Base-by-base conservation (phyloP, 2,113 vertebrate species). In the Myrmecophaga tridactyla region DNA sequence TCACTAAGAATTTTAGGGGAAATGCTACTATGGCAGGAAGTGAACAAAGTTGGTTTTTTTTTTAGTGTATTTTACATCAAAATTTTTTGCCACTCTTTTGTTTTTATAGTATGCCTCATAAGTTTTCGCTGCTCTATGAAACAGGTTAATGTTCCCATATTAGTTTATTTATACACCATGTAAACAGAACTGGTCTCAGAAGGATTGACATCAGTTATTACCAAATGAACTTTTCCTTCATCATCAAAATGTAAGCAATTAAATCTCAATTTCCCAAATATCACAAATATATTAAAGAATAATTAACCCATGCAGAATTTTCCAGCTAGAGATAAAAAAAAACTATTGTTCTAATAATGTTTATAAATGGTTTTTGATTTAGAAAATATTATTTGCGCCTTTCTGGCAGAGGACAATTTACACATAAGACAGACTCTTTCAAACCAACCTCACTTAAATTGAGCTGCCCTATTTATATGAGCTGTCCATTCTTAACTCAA, bases 131-230 rank as follows among this genome's bases (percentile, higher is more conserved):
- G 93, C 95, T 97, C 87, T 87, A 25, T 63, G 92, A 96, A 97
- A 70, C 76, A 90, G 78, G 80, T 97, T 96, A 94, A 84, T 94
- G 90, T 1, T 92, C 96, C 97, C 75, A 14, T 81, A 65, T 97
- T 95, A 53, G 95, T 98, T 97, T 96, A 85, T 62, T 92, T 98
- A 94, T 80, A 95, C 94, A 15, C 83, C 81, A 36, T 60, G 77
- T 80, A 97, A 97, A 95, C 90, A 93, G 34, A 95, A 70, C 89
- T 94, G 88, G 91, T 97, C 97, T 86, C 96, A 70, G 56, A 94
- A 96, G 97, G 91, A 95, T 13, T 95, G 83, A 89, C 95, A 95
- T 97, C 98, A 98, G 97, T 98, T 98, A 98, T 97, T 97, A 97
- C 90, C 95, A 96, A 97, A 97, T 82, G 76, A 96, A 97, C 86